Evolutionary conservation across 2,797 vertebrate genomes (phyloP), one percentile per base, ranked within the genome.

Genomic region (Eidolon dupreanum): DNA sequence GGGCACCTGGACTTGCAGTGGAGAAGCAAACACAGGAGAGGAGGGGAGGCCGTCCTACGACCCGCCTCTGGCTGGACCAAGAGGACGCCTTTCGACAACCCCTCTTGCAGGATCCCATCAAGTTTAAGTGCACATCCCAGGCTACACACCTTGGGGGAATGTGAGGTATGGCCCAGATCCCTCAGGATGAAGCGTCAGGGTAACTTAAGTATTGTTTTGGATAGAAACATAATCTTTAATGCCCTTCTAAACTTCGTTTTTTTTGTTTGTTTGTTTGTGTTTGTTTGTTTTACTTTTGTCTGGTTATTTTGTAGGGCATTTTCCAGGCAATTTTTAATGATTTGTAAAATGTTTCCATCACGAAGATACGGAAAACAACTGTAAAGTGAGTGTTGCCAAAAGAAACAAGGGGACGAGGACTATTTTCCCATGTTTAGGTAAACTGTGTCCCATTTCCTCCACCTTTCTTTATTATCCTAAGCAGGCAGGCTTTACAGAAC

Each of bases 21-120:
- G 86, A 85, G 86, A 95, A 95, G 93, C 92, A 96, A 68, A 97
- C 86, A 93, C 41, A 41, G 77, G 20, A 46, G 61, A 68, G 51
- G 33, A 31, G 49, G n/a, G 49, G 24, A 81, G 77, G 26, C 26
- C 53, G 43, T 46, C 51, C 75, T 41, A 13, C 68, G 31, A 89
- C 88, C 55, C 28, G 65, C 38, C 43, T 79, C 81, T 70, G 70
- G n/a, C n/a, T 53, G 51, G 33, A 78, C 78, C 77, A 65, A 85
- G 26, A 53, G 46, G 46, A 79, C 26, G 88, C 43, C 28, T 59
- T 92, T 10, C 17, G 11, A 49, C 55, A 91, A 63, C 9, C 31
- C 20, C 24, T 81, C 46, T 19, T 22, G 33, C 5, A 78, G 41
- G 28, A 31, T 20, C 8, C 22, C 31, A 46, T 51, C n/a, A 59